These are phyloP conservation scores for Teleogryllus occipitalis DNA, from an alignment of 1,140 invertebrate genomes.

Conservation along the genomic window DNA sequence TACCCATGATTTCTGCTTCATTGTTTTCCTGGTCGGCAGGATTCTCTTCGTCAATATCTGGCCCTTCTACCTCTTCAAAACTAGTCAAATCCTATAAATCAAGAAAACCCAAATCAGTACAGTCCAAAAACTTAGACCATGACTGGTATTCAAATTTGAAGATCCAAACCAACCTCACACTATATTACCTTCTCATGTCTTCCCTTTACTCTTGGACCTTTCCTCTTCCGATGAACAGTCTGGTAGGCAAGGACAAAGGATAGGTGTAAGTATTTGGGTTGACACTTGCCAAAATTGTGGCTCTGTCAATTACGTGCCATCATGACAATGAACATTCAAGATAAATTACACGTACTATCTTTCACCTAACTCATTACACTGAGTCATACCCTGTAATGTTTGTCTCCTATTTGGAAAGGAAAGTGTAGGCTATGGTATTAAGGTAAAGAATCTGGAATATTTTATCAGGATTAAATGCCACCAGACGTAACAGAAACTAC, in stretches of 20 bases:
- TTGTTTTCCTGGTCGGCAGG: slow-evolving; percentile 46
- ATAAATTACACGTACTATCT: neutral
- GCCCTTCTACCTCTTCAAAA: slow-evolving; percentile 36
- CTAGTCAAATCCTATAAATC: slow-evolving; percentile 35
- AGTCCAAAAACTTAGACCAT: neutral
- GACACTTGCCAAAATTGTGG: neutral
- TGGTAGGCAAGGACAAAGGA: slow-evolving; percentile 1
- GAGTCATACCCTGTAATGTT: too few species aligned
- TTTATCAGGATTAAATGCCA: too few species aligned
- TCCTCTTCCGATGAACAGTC: neutral
- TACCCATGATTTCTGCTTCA: slow-evolving; percentile 53
- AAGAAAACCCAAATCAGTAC: neutral
- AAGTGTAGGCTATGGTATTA: neutral
- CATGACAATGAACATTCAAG: neutral
- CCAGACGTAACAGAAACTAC: neutral
- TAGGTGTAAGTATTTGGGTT: neutral
- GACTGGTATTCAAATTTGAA: neutral
- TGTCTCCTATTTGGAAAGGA: neutral
- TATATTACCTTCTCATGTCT: neutral
- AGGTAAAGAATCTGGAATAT: neutral
- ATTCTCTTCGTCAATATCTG: slow-evolving; percentile 34
- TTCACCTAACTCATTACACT: too few species aligned
- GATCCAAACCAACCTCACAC: neutral
- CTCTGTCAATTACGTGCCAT: neutral
- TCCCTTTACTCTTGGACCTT: neutral